A percentile compares a stretch with the other conserved stretches of the same genome.
Evolutionary conservation across 1,140 invertebrate species (phyloP).

Genomic region (Heliconius congener): DNA sequence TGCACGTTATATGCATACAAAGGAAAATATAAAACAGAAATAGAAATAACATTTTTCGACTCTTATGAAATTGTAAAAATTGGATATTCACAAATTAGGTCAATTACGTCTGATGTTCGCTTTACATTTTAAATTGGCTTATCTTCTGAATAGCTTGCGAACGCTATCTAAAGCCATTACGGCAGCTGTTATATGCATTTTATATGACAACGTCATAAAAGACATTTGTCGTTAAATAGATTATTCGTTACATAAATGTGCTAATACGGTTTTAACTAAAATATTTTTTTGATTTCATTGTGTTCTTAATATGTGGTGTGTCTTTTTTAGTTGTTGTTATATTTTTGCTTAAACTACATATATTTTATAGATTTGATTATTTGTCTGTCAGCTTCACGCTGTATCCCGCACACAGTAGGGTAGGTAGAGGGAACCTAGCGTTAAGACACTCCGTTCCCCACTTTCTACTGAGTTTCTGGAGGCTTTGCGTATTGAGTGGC

Average conservation of each 20-base stretch:
- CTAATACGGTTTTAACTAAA: background rate
- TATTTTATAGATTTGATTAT: background rate
- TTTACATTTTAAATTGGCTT: conserved; percentile 14
- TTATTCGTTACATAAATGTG: background rate
- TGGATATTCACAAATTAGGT: conserved; percentile 5
- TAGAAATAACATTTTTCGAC: background rate
- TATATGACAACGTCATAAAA: conserved; percentile 19
- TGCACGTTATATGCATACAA: background rate
- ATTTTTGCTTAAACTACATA: background rate
- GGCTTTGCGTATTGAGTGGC: too few relatives aligned
- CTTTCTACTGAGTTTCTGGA: too few relatives aligned
- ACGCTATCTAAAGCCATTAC: background rate
- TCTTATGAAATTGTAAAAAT: conserved; percentile 13
- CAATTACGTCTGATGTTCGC: conserved; percentile 1
- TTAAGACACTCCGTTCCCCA: too few relatives aligned
- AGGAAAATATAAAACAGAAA: background rate
- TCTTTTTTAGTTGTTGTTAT: background rate
- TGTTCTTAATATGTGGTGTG: conserved; percentile 23
- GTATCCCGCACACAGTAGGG: too few relatives aligned
- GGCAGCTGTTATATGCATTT: conserved; percentile 21
- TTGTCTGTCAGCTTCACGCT: background rate
- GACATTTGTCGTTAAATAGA: conserved; percentile 18
- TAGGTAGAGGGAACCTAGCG: too few relatives aligned
- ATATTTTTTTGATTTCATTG: conserved; percentile 1
- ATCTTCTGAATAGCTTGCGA: conserved; percentile 6